Percentiles rank a stretch among this genome's conserved stretches.
phyloP scores from a whole-genome alignment of 2,797 vertebrate genomes.

The Sternotherus odoratus region DNA sequence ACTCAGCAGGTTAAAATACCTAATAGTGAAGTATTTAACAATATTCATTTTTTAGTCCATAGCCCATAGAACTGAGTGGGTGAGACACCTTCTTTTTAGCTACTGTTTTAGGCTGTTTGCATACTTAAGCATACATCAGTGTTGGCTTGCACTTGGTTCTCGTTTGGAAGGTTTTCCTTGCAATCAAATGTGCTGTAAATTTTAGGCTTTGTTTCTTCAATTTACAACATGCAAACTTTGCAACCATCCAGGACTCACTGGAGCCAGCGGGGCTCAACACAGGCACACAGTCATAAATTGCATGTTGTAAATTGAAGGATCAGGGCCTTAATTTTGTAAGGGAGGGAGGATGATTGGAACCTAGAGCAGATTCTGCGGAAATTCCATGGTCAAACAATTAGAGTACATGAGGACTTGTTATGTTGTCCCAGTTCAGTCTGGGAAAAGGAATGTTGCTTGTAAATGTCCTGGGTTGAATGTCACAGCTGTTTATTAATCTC shows the following conservation, averaged over 20 bases:
- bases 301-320: background rate
- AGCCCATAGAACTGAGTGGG: background rate
- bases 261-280: background rate
- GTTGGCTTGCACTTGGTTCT: background rate
- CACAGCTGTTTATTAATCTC: constrained; percentile 52
- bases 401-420: background rate
- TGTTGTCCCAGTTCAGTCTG: background rate
- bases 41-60: background rate
- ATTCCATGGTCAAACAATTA: background rate
- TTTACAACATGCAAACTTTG: background rate
- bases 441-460: constrained; percentile 12
- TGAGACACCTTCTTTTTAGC: background rate
- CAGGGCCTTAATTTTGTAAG: background rate
- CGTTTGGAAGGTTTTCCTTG: background rate
- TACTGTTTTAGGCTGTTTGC: background rate
- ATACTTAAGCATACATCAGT: accelerated
- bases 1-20: background rate
- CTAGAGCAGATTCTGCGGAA: background rate
- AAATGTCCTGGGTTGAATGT: constrained; percentile 6
- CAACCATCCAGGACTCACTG: accelerated
- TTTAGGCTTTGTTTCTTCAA: background rate
- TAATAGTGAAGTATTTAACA: background rate
- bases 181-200: background rate
- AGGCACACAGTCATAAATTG: background rate
- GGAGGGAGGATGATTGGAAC: background rate